A percentile compares a stretch with the other conserved stretches of the same genome.
phyloP scores from a whole-genome alignment of 2,888 invertebrate genomes.

The Liposcelis brunnea region DNA sequence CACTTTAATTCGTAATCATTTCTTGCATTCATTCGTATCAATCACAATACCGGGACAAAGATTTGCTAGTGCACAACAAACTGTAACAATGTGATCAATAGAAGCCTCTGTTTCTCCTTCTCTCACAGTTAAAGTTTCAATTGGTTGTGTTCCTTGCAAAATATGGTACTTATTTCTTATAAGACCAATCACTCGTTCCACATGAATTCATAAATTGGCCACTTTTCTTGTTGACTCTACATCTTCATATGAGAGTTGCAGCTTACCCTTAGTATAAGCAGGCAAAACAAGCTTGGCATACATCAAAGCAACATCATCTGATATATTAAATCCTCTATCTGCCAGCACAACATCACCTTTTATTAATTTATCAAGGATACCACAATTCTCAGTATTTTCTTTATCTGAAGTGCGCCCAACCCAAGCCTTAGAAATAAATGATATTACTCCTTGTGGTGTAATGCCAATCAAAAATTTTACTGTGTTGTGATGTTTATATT shows the following conservation, averaged over 20 bases:
- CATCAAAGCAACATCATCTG: not conserved
- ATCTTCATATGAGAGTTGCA: not conserved
- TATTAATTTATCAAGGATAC: not conserved
- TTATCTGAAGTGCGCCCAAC: not conserved
- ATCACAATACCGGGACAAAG: too few relatives aligned
- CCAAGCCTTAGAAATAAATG: not conserved
- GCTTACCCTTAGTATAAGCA: not conserved
- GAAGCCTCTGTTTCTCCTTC: too few relatives aligned
- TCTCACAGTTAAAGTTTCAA: too few relatives aligned
- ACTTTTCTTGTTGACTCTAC: not conserved
- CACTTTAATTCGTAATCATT: too few relatives aligned
- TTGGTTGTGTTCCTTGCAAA: too few relatives aligned
- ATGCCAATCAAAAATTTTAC: slow-evolving; percentile 13
- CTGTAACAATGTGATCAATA: too few relatives aligned
- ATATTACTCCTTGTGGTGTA: not conserved
- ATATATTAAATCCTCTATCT: not conserved
- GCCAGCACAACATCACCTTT: not conserved
- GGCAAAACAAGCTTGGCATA: not conserved
- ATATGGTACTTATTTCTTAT: not conserved
- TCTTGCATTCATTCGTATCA: too few relatives aligned
- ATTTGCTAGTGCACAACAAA: too few relatives aligned
- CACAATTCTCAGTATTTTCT: not conserved
- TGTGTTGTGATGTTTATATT: slow-evolving; percentile 14
- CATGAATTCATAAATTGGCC: not conserved
- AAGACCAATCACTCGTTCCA: not conserved